Base-by-base conservation (phyloP, 2,888 invertebrate genomes). In the Melangyna quadrimaculata region DNA sequence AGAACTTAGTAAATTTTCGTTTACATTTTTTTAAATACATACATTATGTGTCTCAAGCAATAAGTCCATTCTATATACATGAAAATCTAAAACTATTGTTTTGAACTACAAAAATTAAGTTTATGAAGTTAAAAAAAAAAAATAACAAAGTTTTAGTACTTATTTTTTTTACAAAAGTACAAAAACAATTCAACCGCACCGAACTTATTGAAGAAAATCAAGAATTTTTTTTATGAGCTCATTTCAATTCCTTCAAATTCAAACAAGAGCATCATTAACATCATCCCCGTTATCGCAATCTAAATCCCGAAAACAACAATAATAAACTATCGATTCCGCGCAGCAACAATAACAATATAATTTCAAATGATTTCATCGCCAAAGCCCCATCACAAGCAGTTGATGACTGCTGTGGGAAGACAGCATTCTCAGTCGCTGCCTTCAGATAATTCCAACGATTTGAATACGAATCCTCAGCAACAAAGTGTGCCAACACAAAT, bases 401-500 rank as follows among this genome's bases (percentile, higher is more conserved):
- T 84, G 8, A 67, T 69, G 22, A 71, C 53, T 22, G 37, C 87
- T 3, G 77, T 83, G 51, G 70, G 77, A 35, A 78, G 87, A 9
- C 78, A 87, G 27, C 77, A 79, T 27, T 84, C 78, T 29, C 78
- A 78, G 3, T 59, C 83, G 24, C 22, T 79, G 43, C 71, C 72
- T 22, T 55, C 71, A 8, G 80, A 84, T 3, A 45, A 37, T 37
- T 59, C 84, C 4, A 84, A 84, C 37, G 84, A 84, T 22, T 67
- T 84, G 32, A 80, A 80, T 55, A 84, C 67, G 29, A 75, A 61
- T 71, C 24, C 59, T 12, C 59, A 40, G 6, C 73, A 87, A 37
- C 57, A 57, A 48, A 88, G 86, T 79, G 84, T 70, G 87, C 87
- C 87, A 88, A 87, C 63, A 87, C 86, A 89, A 87, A 88, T 88